Evolutionary conservation across 2,888 invertebrate genomes (phyloP), one percentile per base, ranked within the genome.

Genomic region (Bellardia pandia): DNA sequence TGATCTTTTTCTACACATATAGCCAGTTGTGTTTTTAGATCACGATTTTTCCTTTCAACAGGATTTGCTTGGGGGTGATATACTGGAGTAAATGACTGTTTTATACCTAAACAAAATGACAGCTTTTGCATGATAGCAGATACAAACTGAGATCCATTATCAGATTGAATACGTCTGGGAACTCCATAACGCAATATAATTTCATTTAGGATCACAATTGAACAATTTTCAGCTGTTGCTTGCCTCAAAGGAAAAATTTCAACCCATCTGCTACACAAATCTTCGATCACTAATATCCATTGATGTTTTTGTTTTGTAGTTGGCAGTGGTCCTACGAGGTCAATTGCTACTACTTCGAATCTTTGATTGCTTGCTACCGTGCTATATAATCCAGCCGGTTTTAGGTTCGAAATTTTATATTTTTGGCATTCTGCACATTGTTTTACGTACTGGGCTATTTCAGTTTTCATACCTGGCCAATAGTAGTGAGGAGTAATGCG

Each of bases 261-360:
- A 42, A 42, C 42, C 42, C 42, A 42, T 42, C 42, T 42, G 11
- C 9, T 42, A 11, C 42, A 42, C 11, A 64, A n/a, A 62, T 69
- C 77, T 40, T 77, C 77, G 14, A 68, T 4, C 14, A 77, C 40
- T 2, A 77, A 14, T 3, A 77, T 77, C 68, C 77, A 77, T 8
- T 77, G 66, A 16, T 68, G 9, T 13, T 76, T 79, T 14, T 79
- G 48, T 6, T 40, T 16, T 11, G 83, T 83, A 13, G 45, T 16
- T 40, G 79, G 79, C 48, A 79, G 45, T 33, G 84, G 69, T 6
- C 82, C 78, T 69, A 86, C 74, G 53, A 71, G 37, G n/a, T 72
- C 42, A 8, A 72, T 40, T 11, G 72, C 72, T 1, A 72, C 42
- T 42, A 69, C 51, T 14, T 72, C 72, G 16, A 72, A 72, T 40